Conservation (phyloP, 1,140 invertebrate genomes). For the Aphelenchoides avenae region DNA sequence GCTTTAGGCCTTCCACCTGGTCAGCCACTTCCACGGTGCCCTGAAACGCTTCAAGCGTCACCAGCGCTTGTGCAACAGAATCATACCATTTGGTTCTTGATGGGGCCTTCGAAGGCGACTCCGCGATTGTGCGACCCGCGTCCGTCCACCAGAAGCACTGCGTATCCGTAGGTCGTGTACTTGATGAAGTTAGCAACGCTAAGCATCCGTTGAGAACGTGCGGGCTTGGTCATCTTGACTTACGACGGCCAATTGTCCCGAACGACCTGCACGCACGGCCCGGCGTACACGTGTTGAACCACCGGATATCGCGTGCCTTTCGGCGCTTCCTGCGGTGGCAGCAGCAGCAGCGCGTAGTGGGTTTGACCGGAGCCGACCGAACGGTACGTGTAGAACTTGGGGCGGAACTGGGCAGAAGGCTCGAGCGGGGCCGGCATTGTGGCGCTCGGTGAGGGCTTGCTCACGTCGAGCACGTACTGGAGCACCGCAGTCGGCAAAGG, state of each 20-base stretch:
- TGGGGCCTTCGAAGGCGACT: conserved; percentile 75
- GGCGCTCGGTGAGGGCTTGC: neutral
- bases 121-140: conserved; percentile 88
- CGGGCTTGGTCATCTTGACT: conserved; percentile 2
- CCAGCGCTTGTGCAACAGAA: too few relatives aligned
- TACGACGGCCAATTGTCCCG: conserved; percentile 67
- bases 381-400: conserved; percentile 24
- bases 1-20: conserved; percentile 87
- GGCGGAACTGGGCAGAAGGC: conserved; percentile 8
- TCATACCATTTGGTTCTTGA: conserved; percentile 75
- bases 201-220: conserved; percentile 7
- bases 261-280: conserved; percentile 66
- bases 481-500: conserved; percentile 68
- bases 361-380: conserved; percentile 62
- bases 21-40: conserved; percentile 90
- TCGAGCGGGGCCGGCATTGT: conserved; percentile 10
- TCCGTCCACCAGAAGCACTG: conserved; percentile 88
- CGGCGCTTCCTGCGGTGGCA: conserved; percentile 72
- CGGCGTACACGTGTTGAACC: conserved; percentile 88
- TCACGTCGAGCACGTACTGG: conserved; percentile 13
- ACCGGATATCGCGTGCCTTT: conserved; percentile 75
- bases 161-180: conserved; percentile 89
- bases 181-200: conserved; percentile 63
- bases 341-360: conserved; percentile 71
- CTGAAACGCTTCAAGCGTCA: too few relatives aligned